Base-by-base conservation (phyloP, 1,140 invertebrate genomes). In the Anthonomus grandis region DNA sequence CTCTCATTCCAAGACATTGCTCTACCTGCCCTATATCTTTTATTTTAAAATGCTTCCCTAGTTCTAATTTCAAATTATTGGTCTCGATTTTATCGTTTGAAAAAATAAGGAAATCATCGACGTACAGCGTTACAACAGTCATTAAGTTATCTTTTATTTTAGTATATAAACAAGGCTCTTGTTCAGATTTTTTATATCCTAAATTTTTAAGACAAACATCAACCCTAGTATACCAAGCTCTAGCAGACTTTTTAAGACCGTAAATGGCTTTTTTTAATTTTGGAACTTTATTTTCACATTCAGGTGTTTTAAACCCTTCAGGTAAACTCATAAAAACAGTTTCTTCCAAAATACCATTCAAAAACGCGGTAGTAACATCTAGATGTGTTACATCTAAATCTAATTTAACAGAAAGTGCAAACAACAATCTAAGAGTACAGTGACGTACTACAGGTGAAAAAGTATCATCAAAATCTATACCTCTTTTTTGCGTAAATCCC, bases 281-380 rank as follows among this genome's bases (percentile, higher is more conserved):
- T 56, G 67, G 72, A 22, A 52, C 23, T 66, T 19, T 10, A 41
- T 60, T 51, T 64, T 60, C 27, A 47, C 38, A 10, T 46, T n/a
- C n/a, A 22, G 54, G 31, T 4, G 50, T 34, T 8, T 64, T 21
- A 44, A 59, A 59, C 54, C 47, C 60, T 42, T 64, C 53, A 27
- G 69, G 60, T 56, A n/a, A n/a, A 31, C 65, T 25, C 65, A 78
- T 72, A 47, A 65, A 78, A 1, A 78, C 67, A 18, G 63, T 63
- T 63, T 74, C 68, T 18, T 66, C 42, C 34, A 76, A 53, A 13
- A 57, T 46, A 10, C 67, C 66, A 59, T 74, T 66, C 13, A 75
- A 59, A 57, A 70, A 76, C 8, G 71, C 74, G n/a, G 73, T 75
- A 13, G 57, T 60, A 13, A 75, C 68, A 64, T 74, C 71, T 31